Evolutionary conservation across 1,140 invertebrate species (phyloP).

Genomic region (Rhopalosiphum padi): DNA sequence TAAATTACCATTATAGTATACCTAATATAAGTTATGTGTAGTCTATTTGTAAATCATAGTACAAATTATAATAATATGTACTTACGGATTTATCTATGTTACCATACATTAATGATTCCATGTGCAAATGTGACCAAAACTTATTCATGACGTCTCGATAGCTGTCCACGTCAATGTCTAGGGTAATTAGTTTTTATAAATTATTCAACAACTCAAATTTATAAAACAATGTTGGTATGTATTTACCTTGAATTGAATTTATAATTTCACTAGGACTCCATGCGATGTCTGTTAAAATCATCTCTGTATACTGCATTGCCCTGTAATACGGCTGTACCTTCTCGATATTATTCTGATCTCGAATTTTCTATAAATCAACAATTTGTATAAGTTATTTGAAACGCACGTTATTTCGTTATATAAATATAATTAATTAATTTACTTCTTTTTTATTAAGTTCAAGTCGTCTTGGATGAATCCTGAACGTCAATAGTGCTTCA

Average conservation of each 20-base stretch:
- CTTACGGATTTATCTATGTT: constrained; percentile 67
- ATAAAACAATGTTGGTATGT: background rate
- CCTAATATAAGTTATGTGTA: no score
- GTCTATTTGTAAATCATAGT: background rate
- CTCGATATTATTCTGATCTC: constrained; percentile 81
- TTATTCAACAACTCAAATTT: background rate
- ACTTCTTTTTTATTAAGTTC: constrained; percentile 87
- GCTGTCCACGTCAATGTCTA: constrained; percentile 77
- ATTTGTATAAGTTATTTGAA: background rate
- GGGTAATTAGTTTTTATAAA: constrained; percentile 55
- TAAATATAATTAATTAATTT: constrained; percentile 59
- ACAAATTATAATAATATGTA: constrained; percentile 1
- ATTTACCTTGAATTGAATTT: constrained; percentile 75
- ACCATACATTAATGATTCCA: constrained; percentile 86
- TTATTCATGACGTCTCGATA: constrained; percentile 77
- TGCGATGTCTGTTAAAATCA: constrained; percentile 81
- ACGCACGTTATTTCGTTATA: background rate
- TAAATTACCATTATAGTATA: background rate
- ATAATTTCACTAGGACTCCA: constrained; percentile 91
- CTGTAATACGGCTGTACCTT: constrained; percentile 94
- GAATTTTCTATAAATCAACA: constrained; percentile 69
- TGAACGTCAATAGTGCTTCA: constrained; percentile 83
- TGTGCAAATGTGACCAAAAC: constrained; percentile 79
- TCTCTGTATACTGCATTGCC: constrained; percentile 86
- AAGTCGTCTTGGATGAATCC: constrained; percentile 83